Evolutionary conservation across 2,888 invertebrate genomes (phyloP).

Genomic region (Therioaphis trifolii): DNA sequence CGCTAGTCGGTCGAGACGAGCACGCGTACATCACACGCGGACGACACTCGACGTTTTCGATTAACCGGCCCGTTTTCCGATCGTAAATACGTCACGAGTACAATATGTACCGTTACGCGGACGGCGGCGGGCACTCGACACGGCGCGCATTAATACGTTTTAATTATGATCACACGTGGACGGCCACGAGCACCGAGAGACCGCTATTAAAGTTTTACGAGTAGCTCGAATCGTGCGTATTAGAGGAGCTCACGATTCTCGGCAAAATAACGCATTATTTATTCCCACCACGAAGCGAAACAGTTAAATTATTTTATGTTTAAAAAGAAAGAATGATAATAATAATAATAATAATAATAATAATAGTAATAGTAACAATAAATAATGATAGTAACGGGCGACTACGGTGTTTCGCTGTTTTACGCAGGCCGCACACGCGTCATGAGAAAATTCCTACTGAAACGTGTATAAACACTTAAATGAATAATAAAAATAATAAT

Average conservation of each 20-base stretch:
- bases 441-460: background rate
- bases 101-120: too few species aligned
- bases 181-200: background rate
- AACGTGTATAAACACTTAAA: conserved; percentile 13
- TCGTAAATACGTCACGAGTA: too few species aligned
- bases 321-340: background rate
- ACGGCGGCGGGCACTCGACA: too few species aligned
- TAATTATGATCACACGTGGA: too few species aligned
- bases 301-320: conserved; percentile 25
- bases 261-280: conserved; percentile 8
- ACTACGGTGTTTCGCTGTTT: background rate
- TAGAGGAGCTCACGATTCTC: background rate
- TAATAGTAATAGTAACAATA: too few species aligned
- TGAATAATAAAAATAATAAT: conserved; percentile 13
- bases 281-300: background rate
- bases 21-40: too few species aligned
- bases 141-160: too few species aligned
- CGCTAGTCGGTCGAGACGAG: too few species aligned
- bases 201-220: conserved; percentile 11
- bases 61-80: too few species aligned
- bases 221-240: background rate
- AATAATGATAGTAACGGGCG: background rate
- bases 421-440: background rate
- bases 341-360: conserved; percentile 14
- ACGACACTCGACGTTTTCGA: too few species aligned